Base-by-base conservation (phyloP, 2,797 vertebrate species). In the Anguilla pacifica region DNA sequence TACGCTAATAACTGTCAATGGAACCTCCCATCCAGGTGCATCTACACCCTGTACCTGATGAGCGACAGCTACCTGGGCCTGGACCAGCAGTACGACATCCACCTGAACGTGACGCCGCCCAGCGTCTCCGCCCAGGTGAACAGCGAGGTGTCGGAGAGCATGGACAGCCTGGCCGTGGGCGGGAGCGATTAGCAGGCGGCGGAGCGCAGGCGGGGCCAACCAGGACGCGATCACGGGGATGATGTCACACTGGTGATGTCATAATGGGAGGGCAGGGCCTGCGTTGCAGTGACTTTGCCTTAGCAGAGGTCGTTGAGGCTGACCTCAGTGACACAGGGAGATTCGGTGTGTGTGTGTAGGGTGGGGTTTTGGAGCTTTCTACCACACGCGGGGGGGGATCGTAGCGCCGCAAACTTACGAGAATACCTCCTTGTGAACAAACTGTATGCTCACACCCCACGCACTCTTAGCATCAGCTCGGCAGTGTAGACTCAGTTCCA, bases 41-140 rank as follows among this genome's bases (percentile, higher is more conserved):
- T 99, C 93, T 99, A 99, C 95, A 99, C 98, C 0, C 94, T 99
- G 67, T 99, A 99, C 94, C 90, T 99, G 93, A 97, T 99, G 96
- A 99, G 98, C 0, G 98, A 99, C 96, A 99, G 98, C 94, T 99
- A 99, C 93, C 95, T 99, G 86, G 99, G 98, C 87, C 93, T 99
- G 95, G 99, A 99, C 95, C 99, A 99, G 91, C 99, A 99, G 93
- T 99, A 99, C 0, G 97, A 99, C 93, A 93, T 99, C 89, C 97
- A 96, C 92, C 95, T 99, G 90, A 96, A 97, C 2, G 92, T 99
- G 22, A 95, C 90, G 0, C 92, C 96, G 0, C 92, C 96, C 28
- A 96, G 94, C 92, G 89, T 96, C 17, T 89, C 96, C 0, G 91
- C 96, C n/a, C 95, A 96, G 92, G 95, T 96, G 92, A 96, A 97